Evolutionary conservation across 2,888 invertebrate species (phyloP), one percentile per base, ranked within the genome.

Genomic region (Mellilla xanthometata): DNA sequence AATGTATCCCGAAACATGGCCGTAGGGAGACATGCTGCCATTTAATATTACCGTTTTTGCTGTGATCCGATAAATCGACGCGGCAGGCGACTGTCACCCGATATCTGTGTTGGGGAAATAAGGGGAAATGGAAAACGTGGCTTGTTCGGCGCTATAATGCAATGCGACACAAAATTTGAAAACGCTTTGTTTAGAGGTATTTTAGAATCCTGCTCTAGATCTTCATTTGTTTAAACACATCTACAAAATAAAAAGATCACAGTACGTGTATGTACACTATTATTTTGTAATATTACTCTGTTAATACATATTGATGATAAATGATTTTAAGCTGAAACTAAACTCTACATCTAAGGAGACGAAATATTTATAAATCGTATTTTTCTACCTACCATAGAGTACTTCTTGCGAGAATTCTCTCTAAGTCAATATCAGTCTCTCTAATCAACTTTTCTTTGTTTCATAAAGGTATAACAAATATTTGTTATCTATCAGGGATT

Each of bases 21-120:
- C 43, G 26, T 7, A 15, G 26, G 19, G 11, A 26, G 15, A 15
- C 44, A 39, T 31, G 7, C 31, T 22, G 31, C 15, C 26, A 26
- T 36, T 31, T 27, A 19, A 31, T 43, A 29, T 23, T 12, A 27
- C 27, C 12, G 26, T 31, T 42, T 29, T 42, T 36, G 33, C 10
- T 11, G 28, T 2, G 22, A 33, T 28, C 12, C 12, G 43, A 31
- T 43, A 36, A 36, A 36, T 44, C 45, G 34, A 39, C 24, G 26
- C 39, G 10, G 39, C 29, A 10, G 12, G 39, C 29, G n/a, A 9
- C 45, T 35, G 45, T 39, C 30, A 35, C 30, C 31, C 34, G 39
- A 35, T 46, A 39, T 46, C 38, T 35, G 45, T 26, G 27, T 26
- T 31, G 26, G 30, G 44, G 34, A 45, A 45, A 34, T 26, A 29